These are phyloP conservation scores for Dasypogon diadema DNA, from an alignment of 2,888 invertebrate species.

Conservation along the genomic window DNA sequence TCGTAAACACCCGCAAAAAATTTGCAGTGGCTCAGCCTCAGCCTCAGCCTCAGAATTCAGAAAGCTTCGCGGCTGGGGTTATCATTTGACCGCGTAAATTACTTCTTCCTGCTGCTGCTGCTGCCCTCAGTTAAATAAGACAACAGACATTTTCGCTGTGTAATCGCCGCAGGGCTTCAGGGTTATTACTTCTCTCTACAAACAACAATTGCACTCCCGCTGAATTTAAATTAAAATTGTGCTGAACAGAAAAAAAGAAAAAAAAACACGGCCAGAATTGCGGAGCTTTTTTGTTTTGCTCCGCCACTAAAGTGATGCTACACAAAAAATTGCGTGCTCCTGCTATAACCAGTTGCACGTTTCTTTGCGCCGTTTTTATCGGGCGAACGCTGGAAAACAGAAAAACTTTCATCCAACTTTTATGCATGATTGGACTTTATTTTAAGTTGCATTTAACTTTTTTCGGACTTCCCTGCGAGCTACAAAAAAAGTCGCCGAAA, in stretches of 20 bases:
- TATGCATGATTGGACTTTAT: slow-evolving; percentile 31
- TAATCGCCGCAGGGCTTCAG: slow-evolving; percentile 33
- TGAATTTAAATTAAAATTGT: slow-evolving; percentile 48
- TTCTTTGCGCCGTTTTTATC: background rate
- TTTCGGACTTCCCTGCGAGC: too few relatives aligned
- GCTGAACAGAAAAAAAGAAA: background rate
- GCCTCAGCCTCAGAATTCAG: background rate
- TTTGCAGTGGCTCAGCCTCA: slow-evolving; percentile 9
- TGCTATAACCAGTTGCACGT: background rate
- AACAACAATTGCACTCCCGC: slow-evolving; percentile 47
- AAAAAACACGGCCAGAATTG: background rate
- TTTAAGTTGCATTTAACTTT: slow-evolving; percentile 21
- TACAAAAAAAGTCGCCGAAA: too few relatives aligned
- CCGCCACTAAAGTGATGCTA: background rate
- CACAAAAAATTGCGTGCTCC: background rate
- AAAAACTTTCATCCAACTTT: slow-evolving; percentile 15
- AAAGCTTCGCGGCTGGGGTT: slow-evolving; percentile 25
- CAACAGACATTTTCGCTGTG: slow-evolving; percentile 29
- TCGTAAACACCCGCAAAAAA: background rate
- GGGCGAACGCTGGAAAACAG: background rate
- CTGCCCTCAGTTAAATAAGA: slow-evolving; percentile 39
- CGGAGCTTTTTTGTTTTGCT: slow-evolving; percentile 1
- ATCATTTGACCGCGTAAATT: slow-evolving; percentile 47
- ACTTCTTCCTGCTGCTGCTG: slow-evolving; percentile 38
- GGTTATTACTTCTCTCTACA: slow-evolving; percentile 43